Evolutionary conservation across 2,888 invertebrate species (phyloP).

Genomic region (Scaeva pyrastri): DNA sequence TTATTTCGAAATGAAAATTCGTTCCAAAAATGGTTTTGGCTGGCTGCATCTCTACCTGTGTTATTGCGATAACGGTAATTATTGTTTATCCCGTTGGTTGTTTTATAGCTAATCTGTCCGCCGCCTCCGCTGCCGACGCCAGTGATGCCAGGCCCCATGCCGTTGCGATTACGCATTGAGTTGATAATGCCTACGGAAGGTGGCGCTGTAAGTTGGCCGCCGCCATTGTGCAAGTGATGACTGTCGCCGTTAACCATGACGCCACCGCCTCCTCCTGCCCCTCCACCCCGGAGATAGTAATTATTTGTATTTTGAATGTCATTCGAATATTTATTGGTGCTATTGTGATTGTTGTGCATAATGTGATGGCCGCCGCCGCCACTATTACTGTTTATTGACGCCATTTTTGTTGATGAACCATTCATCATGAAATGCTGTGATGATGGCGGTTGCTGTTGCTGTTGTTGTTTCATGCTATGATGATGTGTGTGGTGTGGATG

Average conservation of each 20-base stretch:
- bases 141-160: slow-evolving; percentile 64
- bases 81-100: slow-evolving; percentile 82
- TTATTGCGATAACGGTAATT: slow-evolving; percentile 83
- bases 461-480: slow-evolving; percentile 78
- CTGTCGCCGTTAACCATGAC: slow-evolving; percentile 73
- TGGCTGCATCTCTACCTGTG: slow-evolving; percentile 80
- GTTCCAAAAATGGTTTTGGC: slow-evolving; percentile 61
- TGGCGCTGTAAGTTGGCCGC: slow-evolving; percentile 46
- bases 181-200: slow-evolving; percentile 39
- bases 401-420: slow-evolving; percentile 74
- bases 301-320: slow-evolving; percentile 68
- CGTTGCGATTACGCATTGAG: slow-evolving; percentile 65
- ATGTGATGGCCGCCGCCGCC: slow-evolving; percentile 72
- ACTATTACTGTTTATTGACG: slow-evolving; percentile 67
- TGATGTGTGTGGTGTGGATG: slow-evolving; percentile 77
- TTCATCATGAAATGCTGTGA: slow-evolving; percentile 73
- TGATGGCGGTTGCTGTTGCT: slow-evolving; percentile 77
- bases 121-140: slow-evolving; percentile 77
- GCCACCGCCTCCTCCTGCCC: slow-evolving; percentile 32
- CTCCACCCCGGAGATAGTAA: slow-evolving; percentile 59
- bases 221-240: slow-evolving; percentile 70
- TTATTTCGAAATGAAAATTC: slow-evolving; percentile 50
- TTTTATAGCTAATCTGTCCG: slow-evolving; percentile 79
- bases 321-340: slow-evolving; percentile 70
- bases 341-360: slow-evolving; percentile 72